Base-by-base conservation (phyloP, 2,888 invertebrate species). In the Sacculina carcini region DNA sequence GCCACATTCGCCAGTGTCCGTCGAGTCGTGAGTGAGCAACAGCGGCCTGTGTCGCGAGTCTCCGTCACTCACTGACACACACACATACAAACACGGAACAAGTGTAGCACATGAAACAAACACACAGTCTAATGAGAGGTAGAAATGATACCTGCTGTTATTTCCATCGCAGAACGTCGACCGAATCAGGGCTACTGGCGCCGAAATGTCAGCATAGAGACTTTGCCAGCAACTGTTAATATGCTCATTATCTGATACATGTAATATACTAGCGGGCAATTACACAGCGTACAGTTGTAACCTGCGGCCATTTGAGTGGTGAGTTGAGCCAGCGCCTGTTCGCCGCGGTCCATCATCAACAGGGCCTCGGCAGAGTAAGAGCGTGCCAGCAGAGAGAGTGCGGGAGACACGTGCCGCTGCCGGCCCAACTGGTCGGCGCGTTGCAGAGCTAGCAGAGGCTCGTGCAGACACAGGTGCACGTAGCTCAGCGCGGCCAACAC, bases 291-390 rank as follows among this genome's bases (percentile, higher is more conserved):
- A 12, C 26, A 42, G 26, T 5, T 42, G 24, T 3, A 12, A 26
- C 2, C 3, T 42, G 40, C 34, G 2, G n/a, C 34, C 10, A 36
- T 5, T n/a, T 36, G 5, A 16, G 6, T 6, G 34, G 34, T 10
- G 34, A 92, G 69, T 65, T 84, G 78, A 52, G 80, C 76, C 12
- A 85, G 72, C 1, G 89, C 89, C 64, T 89, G 86, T 1, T 75
- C 69, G 57, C 85, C 76, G 66, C 77, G 75, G 62, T 89, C 83
- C 62, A 84, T 67, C 59, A 79, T 74, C 50, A 89, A 77, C 12
- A 85, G 68, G 26, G 86, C 79, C 67, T 92, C 89, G 0, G 86
- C 86, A 49, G 82, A 79, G 65, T 92, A 92, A 59, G 90, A 73
- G 64, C 85, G 82, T 0, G 78, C 87, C 60, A 90, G 70, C 58